Conservation (phyloP, 2,888 invertebrate genomes). For the Amphipyra berbera region DNA sequence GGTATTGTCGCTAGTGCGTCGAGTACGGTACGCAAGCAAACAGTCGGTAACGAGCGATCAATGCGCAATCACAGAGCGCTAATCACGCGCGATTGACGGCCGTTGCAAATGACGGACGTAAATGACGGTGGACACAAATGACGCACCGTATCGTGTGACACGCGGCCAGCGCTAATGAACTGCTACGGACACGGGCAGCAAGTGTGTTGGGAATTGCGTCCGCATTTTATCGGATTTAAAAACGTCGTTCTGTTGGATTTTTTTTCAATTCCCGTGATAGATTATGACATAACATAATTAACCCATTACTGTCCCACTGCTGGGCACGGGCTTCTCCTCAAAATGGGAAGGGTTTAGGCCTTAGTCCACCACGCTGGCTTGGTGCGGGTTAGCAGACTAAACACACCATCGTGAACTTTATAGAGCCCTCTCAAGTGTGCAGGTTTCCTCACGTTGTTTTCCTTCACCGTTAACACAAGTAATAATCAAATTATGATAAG, state of each 20-base stretch:
- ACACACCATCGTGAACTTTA: too few species aligned
- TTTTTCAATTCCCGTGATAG: too few species aligned
- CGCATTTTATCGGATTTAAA: slow-evolving; percentile 3
- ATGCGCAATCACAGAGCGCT: slow-evolving; percentile 78
- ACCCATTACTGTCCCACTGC: too few species aligned
- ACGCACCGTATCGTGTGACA: slow-evolving; percentile 61
- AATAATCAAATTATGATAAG: too few species aligned
- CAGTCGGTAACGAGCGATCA: slow-evolving; percentile 65
- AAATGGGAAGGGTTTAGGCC: too few species aligned
- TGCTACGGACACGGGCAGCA: slow-evolving; percentile 52
- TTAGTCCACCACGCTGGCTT: too few species aligned
- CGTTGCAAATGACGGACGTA: slow-evolving; percentile 67
- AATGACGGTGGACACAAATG: slow-evolving; percentile 65
- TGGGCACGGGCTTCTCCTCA: too few species aligned
- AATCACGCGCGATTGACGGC: slow-evolving; percentile 77
- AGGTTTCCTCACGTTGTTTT: too few species aligned
- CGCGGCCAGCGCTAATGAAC: slow-evolving; percentile 66
- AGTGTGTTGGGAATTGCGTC: slow-evolving; percentile 6
- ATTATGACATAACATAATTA: too few species aligned
- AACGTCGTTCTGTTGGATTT: not conserved
- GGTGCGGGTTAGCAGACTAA: too few species aligned
- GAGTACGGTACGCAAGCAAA: slow-evolving; percentile 45
- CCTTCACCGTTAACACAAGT: too few species aligned
- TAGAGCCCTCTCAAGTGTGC: too few species aligned
- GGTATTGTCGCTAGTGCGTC: slow-evolving; percentile 41